These are phyloP conservation scores for Engraulis encrasicolus DNA, from an alignment of 2,113 vertebrate genomes.

Conservation along the genomic window DNA sequence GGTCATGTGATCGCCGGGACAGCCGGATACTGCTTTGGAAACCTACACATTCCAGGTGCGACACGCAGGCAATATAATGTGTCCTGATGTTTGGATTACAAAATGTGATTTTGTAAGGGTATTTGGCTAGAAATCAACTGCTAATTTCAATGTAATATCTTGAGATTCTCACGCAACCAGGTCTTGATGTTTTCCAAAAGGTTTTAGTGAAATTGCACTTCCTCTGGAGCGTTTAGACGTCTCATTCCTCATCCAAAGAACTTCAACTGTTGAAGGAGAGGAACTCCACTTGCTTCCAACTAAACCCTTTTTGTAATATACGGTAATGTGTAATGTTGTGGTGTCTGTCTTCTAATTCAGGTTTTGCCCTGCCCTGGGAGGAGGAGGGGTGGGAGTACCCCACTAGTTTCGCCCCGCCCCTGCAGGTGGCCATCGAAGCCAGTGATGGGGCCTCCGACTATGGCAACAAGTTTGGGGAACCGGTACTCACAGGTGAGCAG, in stretches of 20 bases:
- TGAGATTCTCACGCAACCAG: too few relatives aligned
- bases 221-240: too few relatives aligned
- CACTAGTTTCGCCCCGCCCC: constrained; percentile 81
- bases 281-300: too few relatives aligned
- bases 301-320: too few relatives aligned
- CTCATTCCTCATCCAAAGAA: too few relatives aligned
- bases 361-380: constrained; percentile 87
- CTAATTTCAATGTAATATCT: too few relatives aligned
- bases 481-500: constrained; percentile 82
- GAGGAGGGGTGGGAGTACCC: constrained; percentile 82
- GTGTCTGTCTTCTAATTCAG: constrained; percentile 65
- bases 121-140: neutral
- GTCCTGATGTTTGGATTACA: neutral
- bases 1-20: constrained; percentile 91
- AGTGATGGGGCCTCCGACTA: constrained; percentile 93
- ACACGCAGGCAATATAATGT: neutral
- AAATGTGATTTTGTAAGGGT: neutral
- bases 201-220: too few relatives aligned
- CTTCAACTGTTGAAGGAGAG: too few relatives aligned
- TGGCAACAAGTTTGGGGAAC: constrained; percentile 94
- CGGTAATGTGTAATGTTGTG: too few relatives aligned
- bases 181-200: too few relatives aligned
- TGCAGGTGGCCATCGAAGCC: constrained; percentile 88
- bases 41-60: constrained; percentile 86
- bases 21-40: constrained; percentile 92